These are phyloP conservation scores for Acrobasis suavella DNA, from an alignment of 2,888 invertebrate species.

Conservation along the genomic window DNA sequence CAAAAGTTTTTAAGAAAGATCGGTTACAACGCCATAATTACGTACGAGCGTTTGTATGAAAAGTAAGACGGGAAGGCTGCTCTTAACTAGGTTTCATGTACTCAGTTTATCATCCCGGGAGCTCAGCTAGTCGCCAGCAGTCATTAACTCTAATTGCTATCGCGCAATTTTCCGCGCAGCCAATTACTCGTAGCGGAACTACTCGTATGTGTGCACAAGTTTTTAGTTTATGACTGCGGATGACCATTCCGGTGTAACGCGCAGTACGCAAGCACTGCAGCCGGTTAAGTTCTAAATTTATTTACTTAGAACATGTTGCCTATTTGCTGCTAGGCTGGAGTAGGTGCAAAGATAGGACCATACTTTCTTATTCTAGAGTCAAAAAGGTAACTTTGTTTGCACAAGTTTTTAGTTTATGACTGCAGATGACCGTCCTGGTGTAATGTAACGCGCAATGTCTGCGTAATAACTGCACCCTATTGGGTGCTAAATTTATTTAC, in stretches of 20 bases:
- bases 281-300: slow-evolving; percentile 5
- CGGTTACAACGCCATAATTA: too few relatives aligned
- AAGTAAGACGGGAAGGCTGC: too few relatives aligned
- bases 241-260: not conserved
- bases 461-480: not conserved
- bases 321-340: not conserved
- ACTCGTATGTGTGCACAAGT: slow-evolving; percentile 14
- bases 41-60: too few relatives aligned
- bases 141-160: slow-evolving; percentile 22
- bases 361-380: too few relatives aligned
- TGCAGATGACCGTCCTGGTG: not conserved
- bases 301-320: not conserved
- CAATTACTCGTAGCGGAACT: slow-evolving; percentile 6
- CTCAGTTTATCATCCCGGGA: not conserved
- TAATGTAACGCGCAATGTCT: not conserved
- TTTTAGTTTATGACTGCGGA: slow-evolving; percentile 8
- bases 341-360: too few relatives aligned
- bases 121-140: not conserved
- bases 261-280: not conserved
- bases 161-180: slow-evolving; percentile 11
- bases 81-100: not conserved
- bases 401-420: slow-evolving; percentile 5
- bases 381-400: not conserved
- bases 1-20: too few relatives aligned
- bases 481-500: slow-evolving; percentile 7